Evolutionary conservation across 2,888 invertebrate genomes (phyloP), one percentile per base, ranked within the genome.

Genomic region (Aspidiotus destructor): DNA sequence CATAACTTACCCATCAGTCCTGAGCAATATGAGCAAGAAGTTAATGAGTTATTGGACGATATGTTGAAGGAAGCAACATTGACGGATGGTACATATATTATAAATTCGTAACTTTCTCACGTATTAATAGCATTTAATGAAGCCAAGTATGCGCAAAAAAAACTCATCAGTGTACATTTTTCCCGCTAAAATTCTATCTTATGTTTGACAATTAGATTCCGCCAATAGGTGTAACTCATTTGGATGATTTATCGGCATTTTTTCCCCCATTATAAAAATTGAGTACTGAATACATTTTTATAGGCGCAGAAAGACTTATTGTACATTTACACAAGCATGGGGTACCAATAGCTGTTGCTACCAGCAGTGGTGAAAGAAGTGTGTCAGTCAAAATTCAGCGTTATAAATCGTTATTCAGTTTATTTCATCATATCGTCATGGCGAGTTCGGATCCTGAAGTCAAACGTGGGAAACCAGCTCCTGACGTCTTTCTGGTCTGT

Each of bases 261-360:
- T 28, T 28, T 28, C 5, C 28, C 28, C 28, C 28, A 5, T 28
- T 28, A 28, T 3, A 28, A 28, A 5, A 28, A 28, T 1, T 28
- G 5, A 3, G 1, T 28, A 28, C 28, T 9, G 7, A 9, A n/a
- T 8, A 9, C 8, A n/a, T 57, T 60, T 48, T 11, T 17, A 53
- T 76, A 90, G 92, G 93, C 71, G 92, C 89, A 13, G 86, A 88
- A 75, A 82, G 82, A 71, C 78, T 95, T 67, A 83, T 95, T 17
- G 79, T 82, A 44, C 92, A 95, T 76, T 79, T 95, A 10, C 82
- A 87, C 74, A 80, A 81, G 62, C 81, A 86, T 40, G 83, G 85
- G 61, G 82, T 94, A 15, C 93, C 93, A 0, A 87, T 93, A 63
- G 90, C 90, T 0, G 80, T 95, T 68, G 95, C 94, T 6, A 94